phyloP scores from a whole-genome alignment of 2,888 invertebrate species.

The Drosophila neonasuta region DNA sequence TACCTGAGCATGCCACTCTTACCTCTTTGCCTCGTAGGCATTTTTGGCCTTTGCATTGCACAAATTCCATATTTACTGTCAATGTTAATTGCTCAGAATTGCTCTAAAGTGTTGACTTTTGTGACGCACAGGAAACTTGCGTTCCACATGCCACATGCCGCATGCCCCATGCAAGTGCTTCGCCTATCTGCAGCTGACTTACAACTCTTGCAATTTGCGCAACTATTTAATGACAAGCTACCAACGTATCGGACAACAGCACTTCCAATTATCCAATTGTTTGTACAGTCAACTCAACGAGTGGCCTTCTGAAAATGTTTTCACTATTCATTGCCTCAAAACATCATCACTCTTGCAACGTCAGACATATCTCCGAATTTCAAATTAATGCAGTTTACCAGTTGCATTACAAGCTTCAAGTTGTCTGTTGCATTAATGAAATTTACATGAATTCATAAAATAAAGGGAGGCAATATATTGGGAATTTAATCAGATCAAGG shows the following conservation, averaged over 20 bases:
- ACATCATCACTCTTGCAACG: conserved; percentile 17
- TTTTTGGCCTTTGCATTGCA: conserved; percentile 59
- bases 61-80: conserved; percentile 77
- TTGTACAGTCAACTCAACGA: conserved; percentile 24
- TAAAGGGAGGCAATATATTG: too few species aligned
- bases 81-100: conserved; percentile 75
- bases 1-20: conserved; percentile 22
- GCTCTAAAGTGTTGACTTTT: conserved; percentile 76
- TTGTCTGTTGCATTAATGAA: background rate
- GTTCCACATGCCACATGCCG: conserved; percentile 54
- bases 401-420: conserved; percentile 8
- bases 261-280: conserved; percentile 59
- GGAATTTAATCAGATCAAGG: too few species aligned
- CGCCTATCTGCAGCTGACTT: conserved; percentile 1
- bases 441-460: too few species aligned
- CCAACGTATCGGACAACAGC: conserved; percentile 49
- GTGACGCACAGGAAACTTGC: conserved; percentile 63
- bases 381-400: conserved; percentile 6
- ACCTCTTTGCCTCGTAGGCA: conserved; percentile 64
- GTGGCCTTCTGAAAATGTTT: conserved; percentile 29
- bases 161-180: background rate
- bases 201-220: conserved; percentile 52
- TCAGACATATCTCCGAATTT: conserved; percentile 8
- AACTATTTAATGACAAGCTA: conserved; percentile 53
- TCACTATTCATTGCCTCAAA: conserved; percentile 19